phyloP scores from a whole-genome alignment of 2,113 vertebrate species.

The Cinclus mexicanus region DNA sequence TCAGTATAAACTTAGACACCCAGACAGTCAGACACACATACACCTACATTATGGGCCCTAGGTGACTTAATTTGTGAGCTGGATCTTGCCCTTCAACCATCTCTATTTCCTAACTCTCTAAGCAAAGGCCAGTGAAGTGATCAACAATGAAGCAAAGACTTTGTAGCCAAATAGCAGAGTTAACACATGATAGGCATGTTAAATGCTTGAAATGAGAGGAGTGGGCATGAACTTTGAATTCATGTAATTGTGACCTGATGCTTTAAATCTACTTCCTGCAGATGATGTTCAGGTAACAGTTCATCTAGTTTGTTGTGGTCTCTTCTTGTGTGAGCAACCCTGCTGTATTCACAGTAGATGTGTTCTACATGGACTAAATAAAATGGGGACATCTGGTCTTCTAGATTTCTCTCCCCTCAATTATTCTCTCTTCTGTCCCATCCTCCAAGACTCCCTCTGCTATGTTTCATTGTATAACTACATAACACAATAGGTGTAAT shows the following conservation, averaged over 20 bases:
- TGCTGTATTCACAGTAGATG: neutral
- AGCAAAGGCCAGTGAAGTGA: neutral
- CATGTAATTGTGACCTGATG: neutral
- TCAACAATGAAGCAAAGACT: neutral
- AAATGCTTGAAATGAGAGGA: neutral
- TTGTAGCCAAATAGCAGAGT: neutral
- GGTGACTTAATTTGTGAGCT: neutral
- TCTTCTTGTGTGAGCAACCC: neutral
- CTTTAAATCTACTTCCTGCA: neutral
- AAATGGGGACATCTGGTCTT: neutral
- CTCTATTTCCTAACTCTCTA: neutral
- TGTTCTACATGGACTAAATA: neutral
- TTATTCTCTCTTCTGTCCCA: neutral
- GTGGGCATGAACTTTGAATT: neutral
- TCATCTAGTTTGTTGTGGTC: neutral
- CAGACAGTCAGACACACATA: neutral
- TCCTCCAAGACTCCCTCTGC: neutral
- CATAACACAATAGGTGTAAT: rapidly evolving
- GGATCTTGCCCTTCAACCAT: neutral
- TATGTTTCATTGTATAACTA: neutral
- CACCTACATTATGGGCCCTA: neutral
- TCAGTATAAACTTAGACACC: neutral
- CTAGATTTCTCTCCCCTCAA: neutral
- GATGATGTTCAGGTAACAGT: neutral
- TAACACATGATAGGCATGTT: neutral